phyloP scores from a whole-genome alignment of 2,888 invertebrate species.

The Thalpophila matura region DNA sequence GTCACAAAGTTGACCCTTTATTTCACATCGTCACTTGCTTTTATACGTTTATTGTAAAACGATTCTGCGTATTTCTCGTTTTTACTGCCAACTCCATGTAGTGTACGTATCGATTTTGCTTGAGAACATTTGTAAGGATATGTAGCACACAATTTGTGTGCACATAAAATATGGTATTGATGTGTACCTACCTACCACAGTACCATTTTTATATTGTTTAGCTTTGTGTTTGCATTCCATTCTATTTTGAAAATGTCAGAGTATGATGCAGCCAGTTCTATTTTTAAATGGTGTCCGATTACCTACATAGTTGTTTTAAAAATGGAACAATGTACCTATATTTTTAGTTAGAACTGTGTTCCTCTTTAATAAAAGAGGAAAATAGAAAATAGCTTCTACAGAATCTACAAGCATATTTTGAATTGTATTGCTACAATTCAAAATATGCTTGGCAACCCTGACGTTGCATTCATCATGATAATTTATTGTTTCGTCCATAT shows the following conservation, averaged over 20 bases:
- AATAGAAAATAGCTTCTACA: not conserved
- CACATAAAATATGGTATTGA: constrained; percentile 24
- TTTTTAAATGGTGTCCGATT: constrained; percentile 36
- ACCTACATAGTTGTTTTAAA: constrained; percentile 9
- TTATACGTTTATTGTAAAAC: constrained; percentile 60
- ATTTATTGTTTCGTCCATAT: constrained; percentile 50
- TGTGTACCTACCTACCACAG: constrained; percentile 1
- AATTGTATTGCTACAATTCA: no score
- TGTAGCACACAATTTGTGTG: constrained; percentile 24
- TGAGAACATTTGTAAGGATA: constrained; percentile 37
- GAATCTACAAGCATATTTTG: not conserved
- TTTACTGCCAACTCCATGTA: constrained; percentile 49
- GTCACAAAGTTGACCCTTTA: constrained; percentile 51
- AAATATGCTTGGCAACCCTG: constrained; percentile 17
- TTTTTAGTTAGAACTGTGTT: not conserved
- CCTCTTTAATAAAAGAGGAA: not conserved
- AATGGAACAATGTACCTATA: constrained; percentile 1
- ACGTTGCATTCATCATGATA: constrained; percentile 30
- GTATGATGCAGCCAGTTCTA: constrained; percentile 26
- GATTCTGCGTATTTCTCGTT: constrained; percentile 61
- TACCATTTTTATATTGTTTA: constrained; percentile 4
- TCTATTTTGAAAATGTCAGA: constrained; percentile 24
- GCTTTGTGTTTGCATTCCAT: not conserved
- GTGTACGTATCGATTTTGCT: constrained; percentile 40
- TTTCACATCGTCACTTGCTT: constrained; percentile 55